phyloP scores from a whole-genome alignment of 1,140 invertebrate species.

The Ceratosolen solmsi region DNA sequence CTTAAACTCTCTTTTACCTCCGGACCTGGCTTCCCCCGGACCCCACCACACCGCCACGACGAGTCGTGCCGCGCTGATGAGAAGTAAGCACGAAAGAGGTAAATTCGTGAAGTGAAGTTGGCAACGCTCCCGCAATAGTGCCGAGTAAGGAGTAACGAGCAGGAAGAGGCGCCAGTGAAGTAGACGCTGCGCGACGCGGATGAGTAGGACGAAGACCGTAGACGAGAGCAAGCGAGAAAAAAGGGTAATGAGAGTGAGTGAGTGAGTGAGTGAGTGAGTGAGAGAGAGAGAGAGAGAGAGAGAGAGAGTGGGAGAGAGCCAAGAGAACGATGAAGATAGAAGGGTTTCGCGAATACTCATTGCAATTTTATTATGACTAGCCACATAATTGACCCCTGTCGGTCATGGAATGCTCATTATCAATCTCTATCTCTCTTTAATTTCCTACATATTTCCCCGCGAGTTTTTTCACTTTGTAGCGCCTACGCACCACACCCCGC shows the following conservation, averaged over 20 bases:
- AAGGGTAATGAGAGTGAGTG: too few relatives aligned
- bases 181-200: too few relatives aligned
- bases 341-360: slow-evolving; percentile 31
- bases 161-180: slow-evolving; percentile 27
- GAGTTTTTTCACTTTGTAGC: not conserved
- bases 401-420: slow-evolving; percentile 26
- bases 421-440: slow-evolving; percentile 5
- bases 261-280: too few relatives aligned
- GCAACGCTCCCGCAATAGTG: slow-evolving; percentile 44
- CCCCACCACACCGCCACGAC: too few relatives aligned
- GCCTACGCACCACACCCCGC: not conserved
- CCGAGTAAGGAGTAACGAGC: slow-evolving; percentile 36
- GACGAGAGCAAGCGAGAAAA: too few relatives aligned
- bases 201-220: too few relatives aligned
- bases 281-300: slow-evolving; percentile 12
- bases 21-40: not conserved
- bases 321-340: not conserved
- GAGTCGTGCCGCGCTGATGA: not conserved
- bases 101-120: slow-evolving; percentile 49
- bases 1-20: not conserved
- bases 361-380: slow-evolving; percentile 33
- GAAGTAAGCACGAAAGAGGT: slow-evolving; percentile 42
- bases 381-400: slow-evolving; percentile 37
- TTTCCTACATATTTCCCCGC: not conserved
- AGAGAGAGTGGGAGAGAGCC: slow-evolving; percentile 8